Base-by-base conservation (phyloP, 2,888 invertebrate genomes). In the Latrodectus elegans region DNA sequence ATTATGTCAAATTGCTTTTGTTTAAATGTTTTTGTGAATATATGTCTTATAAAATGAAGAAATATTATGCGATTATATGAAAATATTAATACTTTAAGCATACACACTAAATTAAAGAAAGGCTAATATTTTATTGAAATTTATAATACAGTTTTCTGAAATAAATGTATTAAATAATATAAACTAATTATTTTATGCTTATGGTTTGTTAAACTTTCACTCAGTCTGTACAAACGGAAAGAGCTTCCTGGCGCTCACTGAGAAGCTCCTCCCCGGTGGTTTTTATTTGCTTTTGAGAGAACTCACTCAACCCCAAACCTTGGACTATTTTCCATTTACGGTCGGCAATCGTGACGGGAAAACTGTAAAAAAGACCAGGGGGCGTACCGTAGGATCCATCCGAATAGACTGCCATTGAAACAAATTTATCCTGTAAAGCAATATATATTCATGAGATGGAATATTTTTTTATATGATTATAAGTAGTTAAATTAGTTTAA, bases 401-500 rank as follows among this genome's bases (percentile, higher is more conserved):
- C 6, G 98, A 98, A 10, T 97, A 93, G 1, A 99, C 98, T 67
- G 97, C 99, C 99, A 99, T 99, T 84, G 98, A 99, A 71, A 97
- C 97, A 93, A 95, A 96, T 89, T 94, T 86, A 26, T 90, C 90
- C 90, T 89, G 64, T 82, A 73, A 52, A 52, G 9, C 53, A 67
- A 74, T 60, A 15, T 38, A 11, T 12, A 12, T 68, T 17, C 15
- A 68, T 68, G 14, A 38, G n/a, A 17, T 38, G 53, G 4, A 38
- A n/a, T n/a, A 14, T 10, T 22, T 72, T n/a, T 52, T 17, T 49
- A n/a, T 22, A n/a, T 17, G 22, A 1, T 22, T 38, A 38, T 6
- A 1, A 38, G 38, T 38, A 38, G 38, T 38, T 38, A 6, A 15
- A 68, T 12, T 12, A 68, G 17, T 15, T 26, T 17, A 38, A 38